phyloP scores from a whole-genome alignment of 1,140 invertebrate species.

The Paralvinella palmiformis region DNA sequence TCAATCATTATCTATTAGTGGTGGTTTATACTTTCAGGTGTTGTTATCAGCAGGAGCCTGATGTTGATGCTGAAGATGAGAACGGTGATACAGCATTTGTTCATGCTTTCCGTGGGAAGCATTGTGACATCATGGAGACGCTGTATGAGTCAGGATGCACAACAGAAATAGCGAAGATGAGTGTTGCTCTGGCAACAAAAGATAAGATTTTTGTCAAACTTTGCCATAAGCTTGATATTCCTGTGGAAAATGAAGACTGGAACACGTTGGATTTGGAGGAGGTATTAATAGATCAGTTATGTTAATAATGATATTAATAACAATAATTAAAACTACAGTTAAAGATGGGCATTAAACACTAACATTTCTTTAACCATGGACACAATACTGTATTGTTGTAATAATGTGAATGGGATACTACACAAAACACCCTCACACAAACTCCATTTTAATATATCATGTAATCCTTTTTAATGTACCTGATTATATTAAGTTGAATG shows the following conservation, averaged over 20 bases:
- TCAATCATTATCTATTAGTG: too few species aligned
- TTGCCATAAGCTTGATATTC: slow-evolving; percentile 17
- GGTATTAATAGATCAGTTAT: not conserved
- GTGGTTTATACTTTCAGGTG: slow-evolving; percentile 9
- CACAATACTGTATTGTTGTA: too few species aligned
- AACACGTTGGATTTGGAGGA: slow-evolving; percentile 14
- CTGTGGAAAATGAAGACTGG: slow-evolving; percentile 23
- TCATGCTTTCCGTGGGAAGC: slow-evolving; percentile 19
- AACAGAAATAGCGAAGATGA: slow-evolving; percentile 23
- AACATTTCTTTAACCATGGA: too few species aligned
- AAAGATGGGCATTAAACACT: too few species aligned
- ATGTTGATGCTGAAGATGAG: slow-evolving; percentile 20
- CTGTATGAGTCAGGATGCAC: slow-evolving; percentile 14
- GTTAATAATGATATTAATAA: too few species aligned
- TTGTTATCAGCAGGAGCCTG: slow-evolving; percentile 20
- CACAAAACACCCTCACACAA: too few species aligned
- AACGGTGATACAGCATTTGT: slow-evolving; percentile 22
- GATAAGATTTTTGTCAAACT: slow-evolving; percentile 17
- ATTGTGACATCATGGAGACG: slow-evolving; percentile 16
- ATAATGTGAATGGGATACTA: too few species aligned
- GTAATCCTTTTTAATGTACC: too few species aligned
- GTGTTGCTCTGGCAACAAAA: slow-evolving; percentile 16
- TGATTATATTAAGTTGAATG: too few species aligned
- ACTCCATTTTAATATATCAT: too few species aligned
- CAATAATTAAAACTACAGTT: too few species aligned